Base-by-base conservation (phyloP, 2,797 vertebrate species). In the Malurus leucopterus region DNA sequence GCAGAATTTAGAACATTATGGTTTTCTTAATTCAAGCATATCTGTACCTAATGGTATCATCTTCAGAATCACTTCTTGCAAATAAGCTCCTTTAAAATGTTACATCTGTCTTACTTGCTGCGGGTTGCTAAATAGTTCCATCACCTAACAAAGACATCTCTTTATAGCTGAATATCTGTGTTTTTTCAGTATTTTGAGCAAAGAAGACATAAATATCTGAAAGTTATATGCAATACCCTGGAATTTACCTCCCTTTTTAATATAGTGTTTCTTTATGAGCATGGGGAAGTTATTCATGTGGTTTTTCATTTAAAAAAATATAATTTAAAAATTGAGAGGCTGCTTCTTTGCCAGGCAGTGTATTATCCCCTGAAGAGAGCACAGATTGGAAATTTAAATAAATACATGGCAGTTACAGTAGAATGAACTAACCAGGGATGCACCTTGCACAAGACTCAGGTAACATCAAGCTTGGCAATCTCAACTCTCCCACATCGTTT, bases 371-470 rank as follows among this genome's bases (percentile, higher is more conserved):
- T 88, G 89, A 96, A 95, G 94, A 97, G 95, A 95, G 95, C 96
- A 93, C 95, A 97, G 96, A 97, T 97, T 96, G 96, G 92, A 97
- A 96, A 96, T 96, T 95, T 96, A 96, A 96, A 96, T 96, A 96
- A 97, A 95, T 96, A 94, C 95, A 95, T 92, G 90, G 87, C 92
- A 95, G 92, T 95, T 95, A 92, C 79, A 95, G 90, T 88, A 93
- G 91, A 93, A 81, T 83, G 91, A 96, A 89, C 94, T 95, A 95
- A 93, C 92, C 34, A 6, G 86, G 89, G 81, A 91, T 89, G 76
- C 73, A 55, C 95, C 89, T 92, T 92, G 90, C 93, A 89, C 93
- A 95, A 95, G 93, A 92, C 64, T 96, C 95, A 95, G 95, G 96
- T 96, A 95, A 92, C 93, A 94, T 88, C 84, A 91, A 95, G 88